phyloP scores from a whole-genome alignment of 2,888 invertebrate species.

The Coremacera marginata region DNA sequence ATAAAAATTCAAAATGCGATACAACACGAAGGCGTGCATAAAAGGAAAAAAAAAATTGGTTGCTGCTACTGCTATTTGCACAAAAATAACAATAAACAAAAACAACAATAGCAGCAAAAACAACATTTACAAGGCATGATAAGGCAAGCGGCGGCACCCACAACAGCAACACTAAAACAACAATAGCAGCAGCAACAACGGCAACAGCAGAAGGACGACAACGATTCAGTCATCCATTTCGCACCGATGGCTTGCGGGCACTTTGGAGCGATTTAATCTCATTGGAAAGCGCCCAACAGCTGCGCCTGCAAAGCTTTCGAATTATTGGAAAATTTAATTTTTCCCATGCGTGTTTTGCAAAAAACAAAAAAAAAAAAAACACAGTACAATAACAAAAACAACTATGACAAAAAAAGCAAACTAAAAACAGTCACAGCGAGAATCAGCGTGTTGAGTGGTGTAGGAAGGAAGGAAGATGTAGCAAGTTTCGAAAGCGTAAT shows the following conservation, averaged over 20 bases:
- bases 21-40: constrained; percentile 56
- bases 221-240: constrained; percentile 31
- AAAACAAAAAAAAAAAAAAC: constrained; percentile 11
- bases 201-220: not conserved
- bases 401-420: constrained; percentile 10
- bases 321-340: constrained; percentile 58
- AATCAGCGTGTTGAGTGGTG: not conserved
- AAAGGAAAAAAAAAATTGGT: constrained; percentile 46
- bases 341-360: constrained; percentile 52
- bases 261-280: constrained; percentile 69
- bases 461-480: not conserved
- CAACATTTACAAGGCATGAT: not conserved
- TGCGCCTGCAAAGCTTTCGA: constrained; percentile 59
- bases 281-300: constrained; percentile 68
- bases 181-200: constrained; percentile 41
- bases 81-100: constrained; percentile 6
- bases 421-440: not conserved
- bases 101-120: constrained; percentile 35
- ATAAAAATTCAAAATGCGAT: constrained; percentile 29
- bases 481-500: not conserved
- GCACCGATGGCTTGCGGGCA: constrained; percentile 65
- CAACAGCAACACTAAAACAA: constrained; percentile 52
- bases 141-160: constrained; percentile 5
- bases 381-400: not conserved
- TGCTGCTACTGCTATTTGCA: not conserved